Evolutionary conservation across 2,797 vertebrate genomes (phyloP).

Genomic region (Clarias laeviceps): DNA sequence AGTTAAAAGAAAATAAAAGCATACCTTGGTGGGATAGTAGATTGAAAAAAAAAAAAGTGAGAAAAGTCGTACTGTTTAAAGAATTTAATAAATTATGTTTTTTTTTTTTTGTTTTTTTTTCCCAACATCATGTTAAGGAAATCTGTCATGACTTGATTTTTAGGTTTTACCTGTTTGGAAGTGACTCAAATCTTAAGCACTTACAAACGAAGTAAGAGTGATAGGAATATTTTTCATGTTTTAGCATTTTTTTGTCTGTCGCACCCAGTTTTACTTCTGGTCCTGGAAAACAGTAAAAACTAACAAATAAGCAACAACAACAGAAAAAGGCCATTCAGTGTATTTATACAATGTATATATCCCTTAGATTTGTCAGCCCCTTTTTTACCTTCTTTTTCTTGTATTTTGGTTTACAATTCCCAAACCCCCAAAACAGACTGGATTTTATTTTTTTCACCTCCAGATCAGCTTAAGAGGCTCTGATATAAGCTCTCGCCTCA

Average conservation of each 20-base stretch:
- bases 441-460: not conserved
- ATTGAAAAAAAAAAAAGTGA: not conserved
- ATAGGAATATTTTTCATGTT: not conserved
- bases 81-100: not conserved
- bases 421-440: not conserved
- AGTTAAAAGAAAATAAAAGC: not conserved
- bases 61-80: not conserved
- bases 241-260: not conserved
- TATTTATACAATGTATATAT: not conserved
- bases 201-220: not conserved
- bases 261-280: not conserved
- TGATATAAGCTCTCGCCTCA: conserved; percentile 4
- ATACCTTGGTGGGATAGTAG: not conserved
- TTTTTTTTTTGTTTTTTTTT: not conserved
- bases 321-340: no score
- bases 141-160: not conserved
- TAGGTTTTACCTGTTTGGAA: not conserved
- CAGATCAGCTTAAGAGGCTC: conserved; percentile 17
- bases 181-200: not conserved
- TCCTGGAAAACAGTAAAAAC: not conserved
- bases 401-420: not conserved
- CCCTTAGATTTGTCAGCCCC: not conserved
- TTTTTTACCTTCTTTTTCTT: no score
- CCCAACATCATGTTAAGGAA: not conserved
- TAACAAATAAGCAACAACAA: not conserved